Base-by-base conservation (phyloP, 2,888 invertebrate species). In the Oithona nana region DNA sequence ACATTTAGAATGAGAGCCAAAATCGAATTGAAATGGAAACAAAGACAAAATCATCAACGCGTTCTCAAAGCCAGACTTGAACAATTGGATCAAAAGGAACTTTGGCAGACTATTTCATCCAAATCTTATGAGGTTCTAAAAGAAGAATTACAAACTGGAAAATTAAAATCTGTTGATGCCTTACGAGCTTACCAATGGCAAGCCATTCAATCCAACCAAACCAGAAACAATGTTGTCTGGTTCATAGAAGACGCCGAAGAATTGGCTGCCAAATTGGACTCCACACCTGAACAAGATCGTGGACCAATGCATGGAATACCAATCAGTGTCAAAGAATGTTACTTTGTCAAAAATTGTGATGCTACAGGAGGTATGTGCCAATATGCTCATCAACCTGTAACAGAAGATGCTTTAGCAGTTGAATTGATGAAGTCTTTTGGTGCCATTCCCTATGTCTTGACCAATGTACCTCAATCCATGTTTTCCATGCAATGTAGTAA, bases 301-400 rank as follows among this genome's bases (percentile, higher is more conserved):
- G 70, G 70, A 3, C 70, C 70, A 3, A 67, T 72, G 1, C 69
- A 69, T 66, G 72, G 72, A 3, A 29, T 72, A 4, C 72, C 72
- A 2, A 65, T 72, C 16, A 70, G 70, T 58, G 66, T 72, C 50
- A 72, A 72, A 64, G 72, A 72, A 28, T 70, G 69, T 63, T 67
- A 68, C 58, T 64, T 68, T 59, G 64, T 74, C 6, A 66, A 70
- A 66, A 72, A 71, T 24, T 69, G 70, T 65, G 73, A 74, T 63
- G 68, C 69, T 28, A 70, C 69, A 16, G 62, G 69, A 13, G 73
- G 73, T 54, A 24, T 54, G 54, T 24, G 24, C 26, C 16, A 16
- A 13, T 16, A 24, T 54, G 3, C 26, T 16, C 24, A 26, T 26
- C 20, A 22, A 3, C 54, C 54, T 3, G 16, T 20, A 3, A 3